Conservation (phyloP, 2,113 vertebrate species). For the Aramus guarauna region DNA sequence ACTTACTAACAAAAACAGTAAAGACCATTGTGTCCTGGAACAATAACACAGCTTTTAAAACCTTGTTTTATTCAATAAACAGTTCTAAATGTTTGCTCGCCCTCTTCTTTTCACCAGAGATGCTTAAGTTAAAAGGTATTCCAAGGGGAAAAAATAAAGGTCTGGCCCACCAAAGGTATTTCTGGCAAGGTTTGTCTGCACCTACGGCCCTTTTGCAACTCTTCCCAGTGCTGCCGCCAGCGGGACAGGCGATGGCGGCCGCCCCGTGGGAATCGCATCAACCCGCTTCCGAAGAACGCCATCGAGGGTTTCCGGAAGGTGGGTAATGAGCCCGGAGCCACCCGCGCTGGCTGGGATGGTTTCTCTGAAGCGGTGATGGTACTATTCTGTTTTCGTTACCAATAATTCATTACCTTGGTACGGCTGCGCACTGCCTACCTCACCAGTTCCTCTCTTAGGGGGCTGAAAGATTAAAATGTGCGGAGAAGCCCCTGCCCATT, state of each 20-base stretch:
- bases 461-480: background rate
- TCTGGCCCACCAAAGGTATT: background rate
- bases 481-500: background rate
- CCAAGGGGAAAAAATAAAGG: background rate
- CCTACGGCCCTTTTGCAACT: background rate
- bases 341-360: rapidly evolving
- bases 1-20: slow-evolving; percentile 79
- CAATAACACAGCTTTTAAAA: slow-evolving; percentile 70
- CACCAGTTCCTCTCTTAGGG: background rate
- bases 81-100: background rate
- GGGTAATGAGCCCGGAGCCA: background rate
- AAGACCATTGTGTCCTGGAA: slow-evolving; percentile 76
- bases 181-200: rapidly evolving
- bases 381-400: background rate
- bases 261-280: background rate
- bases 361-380: background rate
- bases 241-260: background rate
- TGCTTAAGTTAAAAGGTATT: background rate
- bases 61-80: slow-evolving; percentile 70
- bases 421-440: background rate
- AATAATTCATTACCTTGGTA: background rate
- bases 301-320: background rate
- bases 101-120: background rate
- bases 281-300: background rate
- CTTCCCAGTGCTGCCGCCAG: background rate